Conservation (phyloP, 2,888 invertebrate genomes). For the Eristalis tenax region DNA sequence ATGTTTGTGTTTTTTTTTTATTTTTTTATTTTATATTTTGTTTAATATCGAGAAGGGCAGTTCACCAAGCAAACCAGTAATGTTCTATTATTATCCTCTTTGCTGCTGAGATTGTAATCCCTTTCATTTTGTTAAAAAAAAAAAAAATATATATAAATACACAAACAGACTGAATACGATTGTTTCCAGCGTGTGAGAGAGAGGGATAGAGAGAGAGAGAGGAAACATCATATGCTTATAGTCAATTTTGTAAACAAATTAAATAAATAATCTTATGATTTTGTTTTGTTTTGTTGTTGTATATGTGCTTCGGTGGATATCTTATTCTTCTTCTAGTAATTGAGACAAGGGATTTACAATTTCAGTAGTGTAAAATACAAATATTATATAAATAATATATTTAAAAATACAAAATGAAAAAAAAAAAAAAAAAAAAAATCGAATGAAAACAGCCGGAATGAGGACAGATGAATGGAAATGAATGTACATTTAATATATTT, state of each 20-base stretch:
- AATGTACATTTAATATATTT: slow-evolving; percentile 56
- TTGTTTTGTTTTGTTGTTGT: background rate
- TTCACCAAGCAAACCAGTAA: too few relatives aligned
- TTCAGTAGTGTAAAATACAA: background rate
- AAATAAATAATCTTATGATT: background rate
- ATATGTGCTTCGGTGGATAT: background rate
- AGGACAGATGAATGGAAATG: background rate
- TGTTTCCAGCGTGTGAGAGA: slow-evolving; percentile 1
- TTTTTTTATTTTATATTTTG: background rate
- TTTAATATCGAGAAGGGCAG: background rate
- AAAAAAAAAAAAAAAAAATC: background rate
- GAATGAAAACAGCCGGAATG: background rate
- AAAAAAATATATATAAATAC: too few relatives aligned
- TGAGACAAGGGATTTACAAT: slow-evolving; percentile 2
- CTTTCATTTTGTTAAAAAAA: background rate
- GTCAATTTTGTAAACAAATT: slow-evolving; percentile 19
- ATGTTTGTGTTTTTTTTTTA: background rate
- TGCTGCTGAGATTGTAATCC: background rate
- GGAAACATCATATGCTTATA: slow-evolving; percentile 26
- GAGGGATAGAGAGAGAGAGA: background rate
- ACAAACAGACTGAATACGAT: slow-evolving; percentile 54
- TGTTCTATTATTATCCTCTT: too few relatives aligned
- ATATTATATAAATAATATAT: background rate
- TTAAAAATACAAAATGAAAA: too few relatives aligned
- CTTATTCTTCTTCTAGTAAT: background rate